Evolutionary conservation across 2,888 invertebrate genomes (phyloP).

Genomic region (Andrena flavipes): DNA sequence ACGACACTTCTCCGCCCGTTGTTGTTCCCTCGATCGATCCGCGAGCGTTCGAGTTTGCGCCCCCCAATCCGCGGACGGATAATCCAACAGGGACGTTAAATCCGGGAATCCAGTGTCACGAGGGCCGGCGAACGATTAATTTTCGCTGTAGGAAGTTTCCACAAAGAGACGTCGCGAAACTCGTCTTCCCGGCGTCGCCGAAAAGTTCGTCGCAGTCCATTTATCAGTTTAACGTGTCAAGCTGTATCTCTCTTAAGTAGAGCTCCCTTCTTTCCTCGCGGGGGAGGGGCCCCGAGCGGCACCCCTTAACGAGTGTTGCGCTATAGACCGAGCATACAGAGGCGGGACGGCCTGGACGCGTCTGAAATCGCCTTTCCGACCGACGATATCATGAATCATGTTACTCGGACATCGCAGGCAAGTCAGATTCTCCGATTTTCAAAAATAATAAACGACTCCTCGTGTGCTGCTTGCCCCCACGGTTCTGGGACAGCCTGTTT

Average conservation of each 20-base stretch:
- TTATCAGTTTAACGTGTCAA: slow-evolving; percentile 56
- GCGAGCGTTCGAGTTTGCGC: slow-evolving; percentile 17
- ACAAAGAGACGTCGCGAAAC: slow-evolving; percentile 38
- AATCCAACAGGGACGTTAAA: slow-evolving; percentile 55
- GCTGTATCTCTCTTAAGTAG: slow-evolving; percentile 35
- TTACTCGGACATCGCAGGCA: neutral
- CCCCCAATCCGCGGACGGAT: slow-evolving; percentile 34
- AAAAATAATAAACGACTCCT: too few relatives aligned
- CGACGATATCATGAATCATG: neutral
- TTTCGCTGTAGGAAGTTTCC: slow-evolving; percentile 52
- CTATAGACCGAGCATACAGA: neutral
- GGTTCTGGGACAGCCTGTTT: neutral
- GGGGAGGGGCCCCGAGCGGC: neutral
- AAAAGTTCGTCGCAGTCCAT: slow-evolving; percentile 44
- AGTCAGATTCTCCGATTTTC: too few relatives aligned
- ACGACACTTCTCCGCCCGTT: neutral
- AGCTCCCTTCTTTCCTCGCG: slow-evolving; percentile 10
- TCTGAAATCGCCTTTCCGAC: slow-evolving; percentile 2
- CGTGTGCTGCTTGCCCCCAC: too few relatives aligned
- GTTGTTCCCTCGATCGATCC: slow-evolving; percentile 41
- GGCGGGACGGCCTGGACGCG: neutral
- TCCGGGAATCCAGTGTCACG: slow-evolving; percentile 58
- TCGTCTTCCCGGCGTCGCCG: slow-evolving; percentile 26
- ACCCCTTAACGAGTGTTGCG: neutral
- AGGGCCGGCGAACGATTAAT: slow-evolving; percentile 60